These are phyloP conservation scores for Tiaroga cobitis DNA, from an alignment of 2,797 vertebrate species.

Conservation along the genomic window DNA sequence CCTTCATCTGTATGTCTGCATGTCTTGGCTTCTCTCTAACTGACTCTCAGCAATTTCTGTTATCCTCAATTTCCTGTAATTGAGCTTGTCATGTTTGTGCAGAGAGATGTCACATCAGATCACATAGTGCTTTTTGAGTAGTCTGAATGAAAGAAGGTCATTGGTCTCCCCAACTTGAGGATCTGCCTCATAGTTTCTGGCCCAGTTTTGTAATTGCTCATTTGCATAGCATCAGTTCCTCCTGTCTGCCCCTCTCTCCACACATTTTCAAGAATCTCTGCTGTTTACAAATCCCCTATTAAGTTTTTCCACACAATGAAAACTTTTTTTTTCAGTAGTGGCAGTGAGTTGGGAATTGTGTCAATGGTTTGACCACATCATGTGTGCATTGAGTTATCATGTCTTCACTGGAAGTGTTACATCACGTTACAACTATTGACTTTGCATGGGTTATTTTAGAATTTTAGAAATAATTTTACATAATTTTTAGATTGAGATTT, in stretches of 20 bases:
- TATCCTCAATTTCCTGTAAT: constrained; percentile 40
- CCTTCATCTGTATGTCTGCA: neutral
- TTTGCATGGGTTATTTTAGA: neutral
- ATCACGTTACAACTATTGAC: neutral
- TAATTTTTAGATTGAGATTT: neutral
- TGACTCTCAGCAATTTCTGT: constrained; percentile 21
- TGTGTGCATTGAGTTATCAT: neutral
- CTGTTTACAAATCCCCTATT: neutral
- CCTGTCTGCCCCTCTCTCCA: neutral
- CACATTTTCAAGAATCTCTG: neutral
- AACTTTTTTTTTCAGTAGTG: neutral
- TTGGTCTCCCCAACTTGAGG: constrained; percentile 7
- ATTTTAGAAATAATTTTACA: neutral
- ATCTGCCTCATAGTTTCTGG: constrained; percentile 22
- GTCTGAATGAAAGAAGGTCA: constrained; percentile 14
- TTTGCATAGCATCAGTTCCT: constrained; percentile 4
- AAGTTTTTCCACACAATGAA: neutral
- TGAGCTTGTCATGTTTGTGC: constrained; percentile 51
- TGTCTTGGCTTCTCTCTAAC: constrained; percentile 23
- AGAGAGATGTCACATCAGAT: constrained; percentile 48
- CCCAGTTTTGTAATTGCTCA: constrained; percentile 10
- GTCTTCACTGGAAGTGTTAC: neutral
- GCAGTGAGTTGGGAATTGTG: neutral
- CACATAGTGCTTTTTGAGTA: constrained; percentile 24
- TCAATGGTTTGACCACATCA: neutral